Evolutionary conservation across 2,113 vertebrate species (phyloP).

Genomic region (Clarias batrachus): DNA sequence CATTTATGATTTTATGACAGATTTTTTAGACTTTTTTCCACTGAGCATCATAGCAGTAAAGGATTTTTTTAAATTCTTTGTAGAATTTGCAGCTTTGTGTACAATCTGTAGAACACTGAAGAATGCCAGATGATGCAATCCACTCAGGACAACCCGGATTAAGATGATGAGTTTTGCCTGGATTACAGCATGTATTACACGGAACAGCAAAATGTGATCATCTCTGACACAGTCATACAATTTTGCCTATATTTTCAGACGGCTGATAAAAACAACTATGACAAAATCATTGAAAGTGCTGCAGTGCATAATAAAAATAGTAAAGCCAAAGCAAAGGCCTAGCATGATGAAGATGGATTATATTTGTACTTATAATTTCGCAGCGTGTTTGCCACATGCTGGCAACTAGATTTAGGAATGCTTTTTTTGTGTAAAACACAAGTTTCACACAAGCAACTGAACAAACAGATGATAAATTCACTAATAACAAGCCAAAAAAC

Average conservation of each 20-base stretch:
- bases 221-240: slow-evolving; percentile 25
- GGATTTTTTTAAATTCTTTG: background rate
- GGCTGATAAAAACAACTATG: background rate
- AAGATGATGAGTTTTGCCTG: slow-evolving; percentile 48
- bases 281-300: background rate
- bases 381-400: slow-evolving; percentile 50
- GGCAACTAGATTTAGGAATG: slow-evolving; percentile 49
- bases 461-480: slow-evolving; percentile 1
- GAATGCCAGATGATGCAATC: slow-evolving; percentile 56
- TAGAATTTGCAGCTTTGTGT: slow-evolving; percentile 47
- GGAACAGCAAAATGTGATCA: slow-evolving; percentile 26
- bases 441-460: slow-evolving; percentile 23
- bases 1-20: background rate
- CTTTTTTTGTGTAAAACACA: slow-evolving; percentile 12
- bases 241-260: background rate
- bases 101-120: slow-evolving; percentile 41
- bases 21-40: background rate
- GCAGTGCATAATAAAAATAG: slow-evolving; percentile 39
- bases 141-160: slow-evolving; percentile 54
- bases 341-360: slow-evolving; percentile 38
- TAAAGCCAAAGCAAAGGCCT: slow-evolving; percentile 9
- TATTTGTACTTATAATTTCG: slow-evolving; percentile 33
- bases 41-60: background rate
- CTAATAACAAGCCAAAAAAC: slow-evolving; percentile 16
- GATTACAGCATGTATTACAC: slow-evolving; percentile 44